Conservation (phyloP, 1,140 invertebrate genomes). For the Aphis craccivora region DNA sequence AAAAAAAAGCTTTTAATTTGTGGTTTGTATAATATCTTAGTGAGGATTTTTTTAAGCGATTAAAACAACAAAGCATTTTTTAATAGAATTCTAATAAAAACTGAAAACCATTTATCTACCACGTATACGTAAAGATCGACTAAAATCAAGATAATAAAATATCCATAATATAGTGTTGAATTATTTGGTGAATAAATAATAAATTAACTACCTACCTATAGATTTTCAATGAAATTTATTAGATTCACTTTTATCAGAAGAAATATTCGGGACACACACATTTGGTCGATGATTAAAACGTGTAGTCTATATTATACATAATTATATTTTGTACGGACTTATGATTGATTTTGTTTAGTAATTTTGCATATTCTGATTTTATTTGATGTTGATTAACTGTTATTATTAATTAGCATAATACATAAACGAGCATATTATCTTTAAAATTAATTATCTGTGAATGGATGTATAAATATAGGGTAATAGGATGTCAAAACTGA, state of each 20-base stretch:
- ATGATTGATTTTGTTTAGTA: not conserved
- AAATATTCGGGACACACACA: not conserved
- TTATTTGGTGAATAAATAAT: not conserved
- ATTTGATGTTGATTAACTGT: not conserved
- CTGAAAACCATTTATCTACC: no score
- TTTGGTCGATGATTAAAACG: not conserved
- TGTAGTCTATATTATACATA: not conserved
- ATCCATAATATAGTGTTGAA: not conserved
- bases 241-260: not conserved
- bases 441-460: not conserved
- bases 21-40: no score
- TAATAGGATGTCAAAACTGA: not conserved
- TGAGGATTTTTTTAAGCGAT: no score
- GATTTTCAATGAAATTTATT: not conserved
- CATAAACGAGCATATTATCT: not conserved
- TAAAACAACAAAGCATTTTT: no score
- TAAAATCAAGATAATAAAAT: not conserved
- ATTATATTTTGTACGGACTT: not conserved
- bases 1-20: no score
- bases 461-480: no score
- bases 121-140: not conserved
- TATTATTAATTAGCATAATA: not conserved
- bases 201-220: not conserved
- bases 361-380: not conserved
- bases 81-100: no score